phyloP scores from a whole-genome alignment of 1,140 invertebrate species.

The Drosophila oshimai region DNA sequence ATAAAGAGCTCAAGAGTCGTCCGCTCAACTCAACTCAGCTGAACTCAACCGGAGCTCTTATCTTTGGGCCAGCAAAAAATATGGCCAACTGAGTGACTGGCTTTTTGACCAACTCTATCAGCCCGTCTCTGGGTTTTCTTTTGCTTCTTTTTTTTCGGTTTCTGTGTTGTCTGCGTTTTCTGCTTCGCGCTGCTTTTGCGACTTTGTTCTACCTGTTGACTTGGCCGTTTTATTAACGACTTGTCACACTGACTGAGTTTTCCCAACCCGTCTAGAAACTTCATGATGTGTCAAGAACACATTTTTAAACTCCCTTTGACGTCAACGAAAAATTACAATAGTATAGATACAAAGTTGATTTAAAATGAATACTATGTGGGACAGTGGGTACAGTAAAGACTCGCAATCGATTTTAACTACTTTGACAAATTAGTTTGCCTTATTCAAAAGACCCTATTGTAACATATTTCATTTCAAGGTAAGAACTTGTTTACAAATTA shows the following conservation, averaged over 20 bases:
- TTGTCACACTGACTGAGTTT: slow-evolving; percentile 53
- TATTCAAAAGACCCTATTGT: no score
- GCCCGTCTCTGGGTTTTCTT: slow-evolving; percentile 17
- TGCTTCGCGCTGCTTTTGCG: background rate
- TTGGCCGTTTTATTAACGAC: slow-evolving; percentile 34
- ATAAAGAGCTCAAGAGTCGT: slow-evolving; percentile 30
- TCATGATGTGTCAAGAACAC: slow-evolving; percentile 23
- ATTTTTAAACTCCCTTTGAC: background rate
- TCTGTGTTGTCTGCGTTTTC: background rate
- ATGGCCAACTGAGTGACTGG: slow-evolving; percentile 39
- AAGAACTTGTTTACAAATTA: no score
- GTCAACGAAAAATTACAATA: background rate
- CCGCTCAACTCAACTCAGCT: slow-evolving; percentile 12
- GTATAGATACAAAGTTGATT: no score
- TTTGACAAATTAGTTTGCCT: no score
- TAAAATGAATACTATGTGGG: background rate
- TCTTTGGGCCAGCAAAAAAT: slow-evolving; percentile 1
- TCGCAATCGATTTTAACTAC: background rate
- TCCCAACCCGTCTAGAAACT: slow-evolving; percentile 20
- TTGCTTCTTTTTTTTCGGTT: slow-evolving; percentile 11
- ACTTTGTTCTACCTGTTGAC: slow-evolving; percentile 43
- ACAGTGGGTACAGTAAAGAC: background rate
- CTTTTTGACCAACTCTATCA: slow-evolving; percentile 35
- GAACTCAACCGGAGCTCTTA: slow-evolving; percentile 17
- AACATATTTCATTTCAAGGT: no score